Base-by-base conservation (phyloP, 1,140 invertebrate species). In the Phenacoccus solenopsis region DNA sequence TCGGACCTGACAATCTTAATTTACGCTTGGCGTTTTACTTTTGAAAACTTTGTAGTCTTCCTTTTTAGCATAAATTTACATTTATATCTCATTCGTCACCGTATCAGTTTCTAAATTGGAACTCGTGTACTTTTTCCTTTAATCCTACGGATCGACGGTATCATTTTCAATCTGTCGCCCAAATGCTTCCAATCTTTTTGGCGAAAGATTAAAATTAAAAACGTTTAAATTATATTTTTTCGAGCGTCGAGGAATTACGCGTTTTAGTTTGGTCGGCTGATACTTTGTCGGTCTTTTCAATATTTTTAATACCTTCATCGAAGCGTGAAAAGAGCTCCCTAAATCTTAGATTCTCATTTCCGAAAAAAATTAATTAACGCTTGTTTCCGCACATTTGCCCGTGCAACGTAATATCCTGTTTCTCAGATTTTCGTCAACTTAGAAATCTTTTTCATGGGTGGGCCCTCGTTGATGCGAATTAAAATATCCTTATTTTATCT, bases 21-120 rank as follows among this genome's bases (percentile, higher is more conserved):
- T 49, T 49, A n/a, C n/a, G n/a, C n/a, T n/a, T n/a, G n/a, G n/a
- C n/a, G n/a, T n/a, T n/a, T n/a, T n/a, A 49, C 20, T 49, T 10
- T 49, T n/a, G 16, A n/a, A 49, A 49, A 49, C 38, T 49, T 49
- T 2, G 38, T n/a, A 49, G 38, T 49, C 4, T 5, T 49, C 38
- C n/a, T n/a, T n/a, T n/a, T 49, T 49, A 49, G 38, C 38, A 49
- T 49, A 49, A 49, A 49, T 49, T 49, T 49, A 49, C 38, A 49
- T 49, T 49, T 49, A 49, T 49, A n/a, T n/a, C n/a, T n/a, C n/a
- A n/a, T n/a, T n/a, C 12, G 5, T 4, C 12, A 9, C 38, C 20
- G 20, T 49, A 49, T 49, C 38, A n/a, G 38, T 49, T 49, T 49
- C 38, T 49, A 49, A 49, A 49, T 49, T 16, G 16, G 20, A n/a